Conservation (phyloP, 2,888 invertebrate species). For the Drosophila melanosoma region DNA sequence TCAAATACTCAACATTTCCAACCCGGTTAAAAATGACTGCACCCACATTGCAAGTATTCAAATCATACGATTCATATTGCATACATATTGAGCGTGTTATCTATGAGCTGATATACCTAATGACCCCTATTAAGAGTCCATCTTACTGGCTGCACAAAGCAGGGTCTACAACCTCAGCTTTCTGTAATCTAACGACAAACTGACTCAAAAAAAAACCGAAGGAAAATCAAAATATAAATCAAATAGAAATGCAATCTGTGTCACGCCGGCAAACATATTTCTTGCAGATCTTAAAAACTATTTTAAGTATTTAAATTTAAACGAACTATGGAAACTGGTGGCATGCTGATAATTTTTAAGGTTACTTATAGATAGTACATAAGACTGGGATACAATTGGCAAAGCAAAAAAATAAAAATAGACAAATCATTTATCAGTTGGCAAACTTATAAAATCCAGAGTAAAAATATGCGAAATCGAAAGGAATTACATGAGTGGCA, state of each 20-base stretch:
- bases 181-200: slow-evolving; percentile 45
- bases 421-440: neutral
- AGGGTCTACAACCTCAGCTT: slow-evolving; percentile 44
- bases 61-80: slow-evolving; percentile 29
- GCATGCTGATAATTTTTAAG: neutral
- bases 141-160: slow-evolving; percentile 3
- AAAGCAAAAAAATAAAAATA: neutral
- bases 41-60: slow-evolving; percentile 35
- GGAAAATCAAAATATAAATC: neutral
- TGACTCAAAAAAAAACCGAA: slow-evolving; percentile 2
- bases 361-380: neutral
- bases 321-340: neutral
- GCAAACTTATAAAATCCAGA: too few relatives aligned
- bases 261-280: neutral
- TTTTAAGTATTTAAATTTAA: neutral
- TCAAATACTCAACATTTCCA: neutral
- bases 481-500: slow-evolving; percentile 19
- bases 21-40: slow-evolving; percentile 8
- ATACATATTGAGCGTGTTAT: slow-evolving; percentile 28
- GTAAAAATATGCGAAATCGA: neutral
- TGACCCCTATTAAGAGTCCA: slow-evolving; percentile 43
- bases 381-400: neutral
- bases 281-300: neutral
- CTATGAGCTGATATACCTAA: slow-evolving; percentile 32
- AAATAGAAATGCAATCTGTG: neutral